Evolutionary conservation across 2,113 vertebrate genomes (phyloP).

Genomic region (Odontophorus gujanensis): DNA sequence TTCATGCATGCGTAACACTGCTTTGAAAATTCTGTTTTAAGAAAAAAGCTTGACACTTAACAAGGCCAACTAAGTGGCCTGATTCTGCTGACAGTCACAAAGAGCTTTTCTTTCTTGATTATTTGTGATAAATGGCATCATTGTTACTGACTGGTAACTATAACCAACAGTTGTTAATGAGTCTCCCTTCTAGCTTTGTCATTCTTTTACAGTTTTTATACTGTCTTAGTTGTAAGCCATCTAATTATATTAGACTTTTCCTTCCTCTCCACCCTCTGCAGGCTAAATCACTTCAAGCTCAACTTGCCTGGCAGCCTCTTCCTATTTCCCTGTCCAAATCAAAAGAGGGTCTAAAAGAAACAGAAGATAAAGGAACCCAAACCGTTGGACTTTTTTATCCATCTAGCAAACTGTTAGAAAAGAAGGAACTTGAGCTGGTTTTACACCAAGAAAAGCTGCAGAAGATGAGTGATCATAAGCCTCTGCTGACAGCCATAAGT

Average conservation of each 20-base stretch:
- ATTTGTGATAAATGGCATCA: neutral
- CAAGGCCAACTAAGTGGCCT: neutral
- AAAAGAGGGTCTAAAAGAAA: slow-evolving; percentile 21
- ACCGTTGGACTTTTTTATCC: slow-evolving; percentile 91
- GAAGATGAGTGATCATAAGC: slow-evolving; percentile 79
- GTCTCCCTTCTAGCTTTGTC: neutral
- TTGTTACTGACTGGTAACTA: neutral
- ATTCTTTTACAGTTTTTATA: neutral
- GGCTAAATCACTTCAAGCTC: slow-evolving; percentile 37
- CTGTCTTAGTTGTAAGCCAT: neutral
- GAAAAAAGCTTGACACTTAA: neutral
- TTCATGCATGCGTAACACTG: neutral
- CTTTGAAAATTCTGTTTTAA: neutral
- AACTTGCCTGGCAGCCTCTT: slow-evolving; percentile 72
- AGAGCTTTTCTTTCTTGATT: neutral
- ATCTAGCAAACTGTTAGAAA: slow-evolving; percentile 83
- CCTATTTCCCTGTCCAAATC: slow-evolving; percentile 6
- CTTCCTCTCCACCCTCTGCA: neutral
- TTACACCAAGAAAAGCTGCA: slow-evolving; percentile 77
- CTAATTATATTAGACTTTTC: neutral
- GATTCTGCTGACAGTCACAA: neutral
- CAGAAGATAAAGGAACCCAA: slow-evolving; percentile 83
- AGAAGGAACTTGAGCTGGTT: slow-evolving; percentile 75
- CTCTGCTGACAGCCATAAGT: slow-evolving; percentile 86
- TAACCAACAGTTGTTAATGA: neutral